Percentiles rank a stretch among this genome's conserved stretches.
phyloP scores from a whole-genome alignment of 1,140 invertebrate species.

The Anoplophora glabripennis region DNA sequence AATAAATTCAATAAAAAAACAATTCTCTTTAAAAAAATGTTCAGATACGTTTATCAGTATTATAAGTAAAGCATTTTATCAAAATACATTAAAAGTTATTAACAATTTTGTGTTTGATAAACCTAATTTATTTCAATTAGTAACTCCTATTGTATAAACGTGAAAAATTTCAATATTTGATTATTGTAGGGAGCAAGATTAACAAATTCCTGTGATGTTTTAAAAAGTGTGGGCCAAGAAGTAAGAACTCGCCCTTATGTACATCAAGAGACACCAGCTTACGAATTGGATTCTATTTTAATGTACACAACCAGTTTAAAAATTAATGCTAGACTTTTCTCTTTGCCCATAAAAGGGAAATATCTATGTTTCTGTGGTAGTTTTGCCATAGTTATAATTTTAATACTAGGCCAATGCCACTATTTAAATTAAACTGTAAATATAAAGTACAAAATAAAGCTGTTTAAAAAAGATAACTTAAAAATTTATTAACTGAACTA shows the following conservation, averaged over 20 bases:
- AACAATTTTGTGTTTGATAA: too few species aligned
- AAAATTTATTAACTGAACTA: too few species aligned
- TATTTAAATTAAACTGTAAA: slow-evolving; percentile 24
- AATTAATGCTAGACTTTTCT: slow-evolving; percentile 69
- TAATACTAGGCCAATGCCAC: slow-evolving; percentile 67
- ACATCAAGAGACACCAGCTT: slow-evolving; percentile 69
- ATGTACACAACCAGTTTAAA: slow-evolving; percentile 71
- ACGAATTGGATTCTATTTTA: slow-evolving; percentile 73
- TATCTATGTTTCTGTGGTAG: slow-evolving; percentile 65
- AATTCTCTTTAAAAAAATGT: too few species aligned
- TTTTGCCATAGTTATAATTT: slow-evolving; percentile 55
- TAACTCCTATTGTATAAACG: too few species aligned
- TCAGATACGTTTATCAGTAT: too few species aligned
- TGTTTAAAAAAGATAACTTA: background rate
- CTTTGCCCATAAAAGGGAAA: slow-evolving; percentile 65
- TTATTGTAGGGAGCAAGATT: slow-evolving; percentile 70
- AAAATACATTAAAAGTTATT: too few species aligned
- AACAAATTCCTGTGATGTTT: slow-evolving; percentile 67
- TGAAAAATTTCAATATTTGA: background rate
- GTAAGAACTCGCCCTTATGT: slow-evolving; percentile 73
- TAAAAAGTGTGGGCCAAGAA: slow-evolving; percentile 71
- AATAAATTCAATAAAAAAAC: too few species aligned
- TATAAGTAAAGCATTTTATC: too few species aligned
- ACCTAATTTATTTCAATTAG: too few species aligned
- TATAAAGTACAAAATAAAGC: background rate